These are phyloP conservation scores for Bombyx huttoni DNA, from an alignment of 2,888 invertebrate species.

Conservation along the genomic window DNA sequence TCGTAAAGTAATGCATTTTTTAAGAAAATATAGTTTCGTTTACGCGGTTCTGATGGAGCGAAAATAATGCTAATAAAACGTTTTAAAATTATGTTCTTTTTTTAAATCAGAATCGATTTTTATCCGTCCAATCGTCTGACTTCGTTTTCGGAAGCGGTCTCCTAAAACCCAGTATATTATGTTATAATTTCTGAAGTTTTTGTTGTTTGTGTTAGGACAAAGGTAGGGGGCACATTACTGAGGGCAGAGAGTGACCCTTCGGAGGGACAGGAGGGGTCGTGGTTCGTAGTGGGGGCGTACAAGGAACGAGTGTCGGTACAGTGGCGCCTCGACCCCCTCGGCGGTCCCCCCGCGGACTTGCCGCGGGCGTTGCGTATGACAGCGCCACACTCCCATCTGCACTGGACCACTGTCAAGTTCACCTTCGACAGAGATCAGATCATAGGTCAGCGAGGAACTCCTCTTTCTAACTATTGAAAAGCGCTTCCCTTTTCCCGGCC, in stretches of 20 bases:
- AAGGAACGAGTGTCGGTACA: constrained; percentile 78
- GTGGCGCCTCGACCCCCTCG: constrained; percentile 66
- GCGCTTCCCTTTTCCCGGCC: too few species aligned
- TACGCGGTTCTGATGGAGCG: too few species aligned
- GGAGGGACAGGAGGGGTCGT: constrained; percentile 29
- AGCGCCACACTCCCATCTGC: constrained; percentile 27
- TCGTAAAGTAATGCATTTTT: too few species aligned
- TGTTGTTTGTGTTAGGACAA: constrained; percentile 54
- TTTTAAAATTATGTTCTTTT: too few species aligned
- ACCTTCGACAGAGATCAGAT: constrained; percentile 15
- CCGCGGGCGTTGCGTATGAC: constrained; percentile 31
- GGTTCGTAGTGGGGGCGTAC: constrained; percentile 80
- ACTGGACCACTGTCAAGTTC: constrained; percentile 61
- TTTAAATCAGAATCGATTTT: too few species aligned
- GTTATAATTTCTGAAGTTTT: too few species aligned
- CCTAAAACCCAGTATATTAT: too few species aligned
- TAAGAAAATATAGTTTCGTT: too few species aligned
- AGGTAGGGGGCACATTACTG: constrained; percentile 84
- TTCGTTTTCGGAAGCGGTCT: too few species aligned
- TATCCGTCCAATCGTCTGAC: too few species aligned
- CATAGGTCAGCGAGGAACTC: constrained; percentile 11
- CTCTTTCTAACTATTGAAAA: too few species aligned
- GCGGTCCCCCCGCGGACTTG: constrained; percentile 22
- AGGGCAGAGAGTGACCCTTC: constrained; percentile 68
- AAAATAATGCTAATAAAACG: too few species aligned